Conservation (phyloP, 2,113 vertebrate genomes). For the Percopsis transmontana region DNA sequence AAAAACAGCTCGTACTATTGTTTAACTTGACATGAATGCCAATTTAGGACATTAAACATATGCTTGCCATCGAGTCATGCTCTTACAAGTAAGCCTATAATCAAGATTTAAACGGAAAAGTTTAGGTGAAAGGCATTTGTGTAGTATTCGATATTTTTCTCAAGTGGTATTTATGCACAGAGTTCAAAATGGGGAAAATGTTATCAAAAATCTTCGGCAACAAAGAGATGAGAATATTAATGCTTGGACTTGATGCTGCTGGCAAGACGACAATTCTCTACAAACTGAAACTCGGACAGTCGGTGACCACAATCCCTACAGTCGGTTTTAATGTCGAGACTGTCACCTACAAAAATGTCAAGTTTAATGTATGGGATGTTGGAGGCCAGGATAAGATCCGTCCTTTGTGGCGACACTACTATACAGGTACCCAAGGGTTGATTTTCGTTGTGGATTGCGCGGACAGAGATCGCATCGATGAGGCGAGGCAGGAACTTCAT, state of each 20-base stretch:
- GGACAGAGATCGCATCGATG: conserved; percentile 97
- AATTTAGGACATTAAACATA: conserved; percentile 36
- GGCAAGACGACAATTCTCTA: conserved; percentile 99
- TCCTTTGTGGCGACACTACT: conserved; percentile 98
- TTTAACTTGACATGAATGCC: conserved; percentile 37
- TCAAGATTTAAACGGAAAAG: conserved; percentile 14
- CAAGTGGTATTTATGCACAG: conserved; percentile 72
- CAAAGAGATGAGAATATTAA: conserved; percentile 99
- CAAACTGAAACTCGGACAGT: conserved; percentile 99
- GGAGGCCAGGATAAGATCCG: conserved; percentile 99
- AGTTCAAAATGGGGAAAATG: conserved; percentile 95
- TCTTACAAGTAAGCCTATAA: conserved; percentile 32
- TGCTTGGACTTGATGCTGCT: conserved; percentile 97
- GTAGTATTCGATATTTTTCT: conserved; percentile 32
- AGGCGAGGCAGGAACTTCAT: conserved; percentile 97
- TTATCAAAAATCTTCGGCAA: conserved; percentile 99
- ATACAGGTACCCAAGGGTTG: conserved; percentile 97
- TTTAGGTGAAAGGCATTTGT: conserved; percentile 15
- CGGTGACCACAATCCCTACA: conserved; percentile 97
- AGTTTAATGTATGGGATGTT: conserved; percentile 99
- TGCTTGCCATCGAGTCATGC: conserved; percentile 43
- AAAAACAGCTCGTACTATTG: neutral
- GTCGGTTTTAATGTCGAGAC: conserved; percentile 99
- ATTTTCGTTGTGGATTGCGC: conserved; percentile 99
- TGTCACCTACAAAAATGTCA: conserved; percentile 99